Percentiles rank a stretch among this genome's conserved stretches.
phyloP scores from a whole-genome alignment of 37 sponge, comb jelly and placozoan species.

The Beroe ovata region DNA sequence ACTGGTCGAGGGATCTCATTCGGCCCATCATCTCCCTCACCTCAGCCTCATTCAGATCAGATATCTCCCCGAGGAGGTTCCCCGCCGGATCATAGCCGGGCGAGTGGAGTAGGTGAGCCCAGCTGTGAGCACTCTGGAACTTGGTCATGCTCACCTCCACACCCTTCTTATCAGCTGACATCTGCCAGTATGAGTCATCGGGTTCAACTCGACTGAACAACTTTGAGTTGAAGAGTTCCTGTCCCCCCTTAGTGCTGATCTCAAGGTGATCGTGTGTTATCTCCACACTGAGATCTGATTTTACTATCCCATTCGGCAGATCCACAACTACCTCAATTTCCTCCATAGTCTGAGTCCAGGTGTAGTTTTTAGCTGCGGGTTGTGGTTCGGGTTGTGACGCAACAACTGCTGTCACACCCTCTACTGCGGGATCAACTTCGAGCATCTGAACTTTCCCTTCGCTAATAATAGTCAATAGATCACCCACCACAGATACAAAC shows the following conservation, averaged over 20 bases:
- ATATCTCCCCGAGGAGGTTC: conserved; percentile 18
- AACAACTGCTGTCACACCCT: neutral
- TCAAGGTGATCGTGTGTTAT: neutral
- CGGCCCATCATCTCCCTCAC: conserved; percentile 3
- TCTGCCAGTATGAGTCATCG: neutral
- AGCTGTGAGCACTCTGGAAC: conserved; percentile 47
- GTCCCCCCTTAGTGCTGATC: conserved; percentile 38
- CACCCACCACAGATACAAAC: conserved; percentile 18
- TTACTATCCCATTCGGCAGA: conserved; percentile 17
- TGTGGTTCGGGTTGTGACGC: neutral
- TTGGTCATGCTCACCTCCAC: conserved; percentile 40
- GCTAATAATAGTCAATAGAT: neutral
- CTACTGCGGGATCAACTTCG: neutral
- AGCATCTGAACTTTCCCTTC: conserved; percentile 15
- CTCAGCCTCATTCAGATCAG: conserved; percentile 52
- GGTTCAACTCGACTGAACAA: conserved; percentile 41
- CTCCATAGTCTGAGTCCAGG: conserved; percentile 34
- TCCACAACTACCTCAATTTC: neutral
- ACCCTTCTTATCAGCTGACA: neutral
- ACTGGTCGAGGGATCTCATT: conserved; percentile 21
- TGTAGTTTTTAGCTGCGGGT: neutral
- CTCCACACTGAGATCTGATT: conserved; percentile 24
- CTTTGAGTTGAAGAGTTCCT: conserved; percentile 12
- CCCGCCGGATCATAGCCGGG: conserved; percentile 36
- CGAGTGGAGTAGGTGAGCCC: conserved; percentile 25